Evolutionary conservation across 30 jellyfish, hydroid and myxozoan species (phyloP), one percentile per base, ranked within the genome.

Genomic region (Morbakka virulenta): DNA sequence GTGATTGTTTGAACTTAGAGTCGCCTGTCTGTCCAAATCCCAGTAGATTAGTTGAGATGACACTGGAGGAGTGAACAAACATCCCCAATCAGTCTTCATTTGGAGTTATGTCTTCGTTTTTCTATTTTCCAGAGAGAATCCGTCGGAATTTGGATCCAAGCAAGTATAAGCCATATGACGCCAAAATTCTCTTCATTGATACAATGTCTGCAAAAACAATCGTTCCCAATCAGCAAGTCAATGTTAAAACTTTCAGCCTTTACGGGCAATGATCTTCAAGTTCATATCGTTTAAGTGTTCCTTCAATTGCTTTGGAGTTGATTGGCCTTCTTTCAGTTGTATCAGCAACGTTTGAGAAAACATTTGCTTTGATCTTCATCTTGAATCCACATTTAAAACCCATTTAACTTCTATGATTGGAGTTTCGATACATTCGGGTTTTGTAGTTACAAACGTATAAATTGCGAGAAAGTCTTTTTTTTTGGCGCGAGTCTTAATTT

Each of bases 191-290:
- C n/a, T n/a, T n/a, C n/a, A n/a, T n/a, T n/a, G n/a, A n/a, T n/a
- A n/a, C n/a, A 3, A 72, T 4, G 28, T 72, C 84, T 50, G 23
- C 20, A 33, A 47, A 72, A 27, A 47, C 49, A 51, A 47, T 57
- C 30, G 20, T 72, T 11, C 79, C 79, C 20, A 35, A 47, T 25
- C 49, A 79, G 30, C 49, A 14, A 25, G 52, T 79, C 49, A 72
- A n/a, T n/a, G 51, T 41, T 24, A 51, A 72, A 17, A 79, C 24
- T 35, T 72, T 62, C 17, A 41, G 17, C 20, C 25, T 24, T 27
- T 29, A 23, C 22, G 57, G 84, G n/a, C 49, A 51, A 3, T 77
- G 49, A 52, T 72, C 84, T 41, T 77, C 84, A 2, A 72, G 50
- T 0, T 48, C 24, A 51, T 24, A 50, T 14, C 51, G 28, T 51